A percentile compares a stretch with the other conserved stretches of the same genome.
These are phyloP conservation scores for Asarcornis scutulata DNA, from an alignment of 2,113 vertebrate genomes.

Conservation along the genomic window DNA sequence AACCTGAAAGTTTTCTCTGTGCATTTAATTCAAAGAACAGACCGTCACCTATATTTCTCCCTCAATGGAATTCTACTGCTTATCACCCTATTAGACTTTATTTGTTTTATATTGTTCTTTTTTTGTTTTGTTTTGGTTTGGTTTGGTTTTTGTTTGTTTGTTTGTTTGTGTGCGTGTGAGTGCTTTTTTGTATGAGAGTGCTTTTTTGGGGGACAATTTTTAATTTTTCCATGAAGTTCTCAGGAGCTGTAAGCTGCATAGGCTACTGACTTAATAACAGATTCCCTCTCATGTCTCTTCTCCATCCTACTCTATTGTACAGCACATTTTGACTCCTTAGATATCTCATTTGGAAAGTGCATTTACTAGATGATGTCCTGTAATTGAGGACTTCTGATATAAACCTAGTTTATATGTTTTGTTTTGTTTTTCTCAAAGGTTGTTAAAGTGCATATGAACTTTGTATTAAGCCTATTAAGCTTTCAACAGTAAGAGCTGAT, in stretches of 20 bases:
- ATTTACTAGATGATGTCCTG: neutral
- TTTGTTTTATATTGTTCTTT: neutral
- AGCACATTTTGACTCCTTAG: neutral
- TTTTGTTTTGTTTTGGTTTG: neutral
- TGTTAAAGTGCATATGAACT: fast-evolving
- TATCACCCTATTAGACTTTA: neutral
- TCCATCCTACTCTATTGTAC: neutral
- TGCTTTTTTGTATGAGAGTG: neutral
- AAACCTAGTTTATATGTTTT: neutral
- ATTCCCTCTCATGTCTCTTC: neutral
- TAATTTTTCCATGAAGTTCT: neutral
- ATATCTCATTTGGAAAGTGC: neutral
- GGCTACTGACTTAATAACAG: neutral
- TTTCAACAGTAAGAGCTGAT: neutral
- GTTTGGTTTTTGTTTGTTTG: too few relatives aligned
- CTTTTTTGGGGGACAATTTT: neutral
- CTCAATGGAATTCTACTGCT: neutral
- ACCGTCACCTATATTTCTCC: neutral
- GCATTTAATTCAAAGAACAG: neutral
- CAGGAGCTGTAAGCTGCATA: neutral
- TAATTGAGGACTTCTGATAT: neutral
- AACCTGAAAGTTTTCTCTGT: neutral
- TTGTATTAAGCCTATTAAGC: neutral
- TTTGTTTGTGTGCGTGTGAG: too few relatives aligned
- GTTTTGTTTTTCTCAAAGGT: fast-evolving